Evolutionary conservation across 2,113 vertebrate species (phyloP).

Genomic region (Saguinus imperator): DNA sequence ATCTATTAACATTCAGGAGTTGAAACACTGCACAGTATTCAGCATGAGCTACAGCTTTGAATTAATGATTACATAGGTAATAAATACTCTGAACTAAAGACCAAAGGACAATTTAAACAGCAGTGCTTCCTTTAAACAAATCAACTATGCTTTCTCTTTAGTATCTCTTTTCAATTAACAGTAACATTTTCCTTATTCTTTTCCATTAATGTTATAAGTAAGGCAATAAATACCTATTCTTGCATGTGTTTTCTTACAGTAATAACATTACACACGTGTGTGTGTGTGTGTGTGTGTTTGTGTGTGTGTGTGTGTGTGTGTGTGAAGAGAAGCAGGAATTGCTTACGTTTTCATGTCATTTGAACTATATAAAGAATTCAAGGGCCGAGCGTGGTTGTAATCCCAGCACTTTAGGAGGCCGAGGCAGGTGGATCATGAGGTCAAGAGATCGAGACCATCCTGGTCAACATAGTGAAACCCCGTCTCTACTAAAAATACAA

Average conservation of each 20-base stretch:
- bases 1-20: constrained; percentile 46
- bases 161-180: neutral
- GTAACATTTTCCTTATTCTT: neutral
- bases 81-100: neutral
- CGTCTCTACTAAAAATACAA: no score
- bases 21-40: constrained; percentile 27
- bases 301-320: no score
- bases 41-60: constrained; percentile 11
- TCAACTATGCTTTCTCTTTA: neutral
- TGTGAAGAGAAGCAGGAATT: neutral
- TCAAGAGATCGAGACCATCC: no score
- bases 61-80: neutral
- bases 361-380: neutral
- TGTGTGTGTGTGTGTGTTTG: no score
- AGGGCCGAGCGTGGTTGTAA: no score
- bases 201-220: constrained; percentile 1
- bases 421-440: no score
- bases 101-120: neutral
- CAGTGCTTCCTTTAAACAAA: neutral
- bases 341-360: neutral
- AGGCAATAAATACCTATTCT: neutral
- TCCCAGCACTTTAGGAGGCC: no score
- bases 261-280: neutral
- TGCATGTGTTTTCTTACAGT: neutral
- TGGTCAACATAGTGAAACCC: no score